phyloP scores from a whole-genome alignment of 2,797 vertebrate species.

The Hemitrygon akajei region DNA sequence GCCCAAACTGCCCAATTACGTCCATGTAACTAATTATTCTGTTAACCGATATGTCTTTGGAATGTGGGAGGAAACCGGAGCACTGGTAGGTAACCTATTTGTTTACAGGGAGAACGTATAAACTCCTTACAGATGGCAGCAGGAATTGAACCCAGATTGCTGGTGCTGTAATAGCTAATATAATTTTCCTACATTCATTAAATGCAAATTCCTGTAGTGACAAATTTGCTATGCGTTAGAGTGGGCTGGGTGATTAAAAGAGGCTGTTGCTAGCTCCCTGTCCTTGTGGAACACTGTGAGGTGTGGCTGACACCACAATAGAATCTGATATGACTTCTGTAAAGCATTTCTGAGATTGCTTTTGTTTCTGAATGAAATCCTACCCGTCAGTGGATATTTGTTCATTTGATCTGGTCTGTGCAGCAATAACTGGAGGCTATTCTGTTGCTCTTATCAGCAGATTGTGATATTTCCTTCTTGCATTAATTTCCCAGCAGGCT shows the following conservation, averaged over 20 bases:
- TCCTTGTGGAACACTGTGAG: neutral
- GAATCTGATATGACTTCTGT: neutral
- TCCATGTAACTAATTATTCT: too few species aligned
- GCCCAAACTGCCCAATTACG: too few species aligned
- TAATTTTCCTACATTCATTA: neutral
- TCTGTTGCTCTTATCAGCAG: neutral
- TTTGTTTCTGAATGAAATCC: constrained; percentile 15
- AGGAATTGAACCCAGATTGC: too few species aligned
- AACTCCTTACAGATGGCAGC: too few species aligned
- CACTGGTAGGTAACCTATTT: too few species aligned
- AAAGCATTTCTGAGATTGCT: neutral
- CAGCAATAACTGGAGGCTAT: neutral
- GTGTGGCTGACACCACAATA: neutral
- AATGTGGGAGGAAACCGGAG: too few species aligned
- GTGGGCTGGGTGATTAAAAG: neutral
- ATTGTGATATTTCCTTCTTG: constrained; percentile 11
- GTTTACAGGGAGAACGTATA: too few species aligned
- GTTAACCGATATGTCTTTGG: too few species aligned
- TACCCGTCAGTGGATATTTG: neutral
- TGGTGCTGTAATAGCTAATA: too few species aligned
- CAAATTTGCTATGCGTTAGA: too few species aligned
- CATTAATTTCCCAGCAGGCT: constrained; percentile 9
- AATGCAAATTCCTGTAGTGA: neutral
- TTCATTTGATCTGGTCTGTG: constrained; percentile 16
- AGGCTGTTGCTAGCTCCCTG: neutral